Evolutionary conservation across 2,888 invertebrate species (phyloP).

Genomic region (Pandemis heparana): DNA sequence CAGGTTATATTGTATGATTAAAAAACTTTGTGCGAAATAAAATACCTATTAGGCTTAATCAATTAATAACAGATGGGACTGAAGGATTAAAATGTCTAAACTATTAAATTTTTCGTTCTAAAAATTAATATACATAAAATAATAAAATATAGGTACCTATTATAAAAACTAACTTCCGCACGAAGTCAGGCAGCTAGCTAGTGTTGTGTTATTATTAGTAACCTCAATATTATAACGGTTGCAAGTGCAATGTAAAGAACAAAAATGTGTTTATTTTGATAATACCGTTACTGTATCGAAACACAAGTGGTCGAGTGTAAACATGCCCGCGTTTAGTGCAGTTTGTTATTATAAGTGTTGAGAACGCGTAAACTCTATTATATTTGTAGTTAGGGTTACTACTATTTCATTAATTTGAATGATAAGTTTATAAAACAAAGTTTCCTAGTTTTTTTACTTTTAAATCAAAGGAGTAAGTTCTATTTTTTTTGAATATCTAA

Average conservation of each 20-base stretch:
- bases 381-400: slow-evolving; percentile 43
- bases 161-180: neutral
- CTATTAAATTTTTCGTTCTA: no score
- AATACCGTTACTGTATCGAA: slow-evolving; percentile 57
- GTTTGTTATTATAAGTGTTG: slow-evolving; percentile 64
- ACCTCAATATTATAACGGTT: neutral
- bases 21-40: no score
- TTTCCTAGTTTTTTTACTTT: no score
- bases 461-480: no score
- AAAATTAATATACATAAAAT: no score
- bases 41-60: no score
- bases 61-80: no score
- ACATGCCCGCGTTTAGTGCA: slow-evolving; percentile 58
- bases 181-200: neutral
- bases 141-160: neutral
- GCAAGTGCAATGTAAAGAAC: slow-evolving; percentile 50
- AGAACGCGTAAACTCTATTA: slow-evolving; percentile 66
- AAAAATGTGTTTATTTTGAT: slow-evolving; percentile 66
- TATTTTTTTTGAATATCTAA: no score
- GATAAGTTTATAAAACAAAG: no score
- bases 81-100: no score
- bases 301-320: slow-evolving; percentile 72
- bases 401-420: neutral
- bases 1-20: no score
- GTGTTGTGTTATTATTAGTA: neutral